Evolutionary conservation across 35 echinoderm and acorn worm genomes (phyloP), one percentile per base, ranked within the genome.

Genomic region (Hemicentrotus pulcherrimus): DNA sequence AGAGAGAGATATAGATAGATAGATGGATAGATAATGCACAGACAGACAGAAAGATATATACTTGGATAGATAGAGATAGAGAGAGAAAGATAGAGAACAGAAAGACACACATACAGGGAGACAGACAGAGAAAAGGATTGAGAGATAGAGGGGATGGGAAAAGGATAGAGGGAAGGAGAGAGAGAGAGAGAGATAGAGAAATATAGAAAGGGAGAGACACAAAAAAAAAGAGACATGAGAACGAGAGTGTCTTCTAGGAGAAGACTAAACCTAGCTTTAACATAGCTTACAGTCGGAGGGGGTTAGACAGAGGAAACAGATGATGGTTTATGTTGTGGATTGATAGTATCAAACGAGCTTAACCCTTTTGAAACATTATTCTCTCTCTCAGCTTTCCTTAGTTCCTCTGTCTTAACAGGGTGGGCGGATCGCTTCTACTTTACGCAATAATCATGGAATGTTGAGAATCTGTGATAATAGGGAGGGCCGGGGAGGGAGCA

Each of bases 281-380:
- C 65, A 8, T 7, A 28, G 19, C 5, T 78, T 78, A 28, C 22
- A 78, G 65, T 28, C n/a, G 5, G 65, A n/a, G 65, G 88, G n/a
- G 24, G 48, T 93, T 12, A 93, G 32, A n/a, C 91, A n/a, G 2
- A 24, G 91, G 91, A 93, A 93, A 93, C 91, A 93, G 91, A 93
- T 93, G 91, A 93, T 13, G 32, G 46, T 90, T 32, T 90, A 45
- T 13, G 15, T 47, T 15, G 88, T 22, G 88, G 46, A 45, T 90
- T 33, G 46, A 47, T 45, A 32, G 88, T 16, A 90, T 90, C 88
- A 90, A 47, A 13, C n/a, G 15, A 45, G 88, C 88, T 90, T 33
- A 90, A 45, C 88, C 46, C 88, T 16, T 47, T 47, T 90, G 88
- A n/a, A 90, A 90, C 88, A 90, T 47, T 90, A 90, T 47, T 90